Base-by-base conservation (phyloP, 1,140 invertebrate genomes). In the Drosophila kurseongensis region DNA sequence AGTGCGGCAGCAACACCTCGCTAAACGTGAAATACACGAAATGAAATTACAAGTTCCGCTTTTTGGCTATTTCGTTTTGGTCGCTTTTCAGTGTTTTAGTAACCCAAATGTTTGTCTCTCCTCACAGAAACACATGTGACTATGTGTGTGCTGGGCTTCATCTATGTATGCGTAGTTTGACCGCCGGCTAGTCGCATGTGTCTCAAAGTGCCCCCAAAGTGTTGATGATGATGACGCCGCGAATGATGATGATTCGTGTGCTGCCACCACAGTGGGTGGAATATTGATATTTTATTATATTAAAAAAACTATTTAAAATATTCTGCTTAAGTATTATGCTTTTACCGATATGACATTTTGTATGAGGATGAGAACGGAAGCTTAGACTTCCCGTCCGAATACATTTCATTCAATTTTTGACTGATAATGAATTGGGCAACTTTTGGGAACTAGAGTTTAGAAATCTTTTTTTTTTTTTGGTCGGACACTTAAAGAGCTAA, bases 1-100 rank as follows among this genome's bases (percentile, higher is more conserved):
- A 52, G 50, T 36, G 6, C 32, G 10, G 50, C 50, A 52, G 41
- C 51, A 66, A 88, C 82, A 78, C 65, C 82, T 88, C 45, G 71
- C 66, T 41, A 72, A 89, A 83, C 83, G 73, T 80, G 84, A 88
- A 88, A 88, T 83, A 83, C 83, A 83, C 76, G 80, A 89, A 88
- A 80, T 78, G 50, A 78, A 83, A 89, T 89, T 89, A 88, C 80
- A 88, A 88, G 84, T 89, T 88, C 84, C 84, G 84, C 84, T 88
- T 89, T 85, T 80, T 71, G 72, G 65, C 71, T 63, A 40, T 61
- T 75, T 60, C 36, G 57, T 63, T 73, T 51, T 76, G 48, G 41
- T 73, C 81, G 44, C 50, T 44, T 65, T 62, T 60, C 66, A 56
- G 72, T 83, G 84, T 88, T 89, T 89, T 88, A 88, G 79, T 89